Evolutionary conservation across 2,797 vertebrate genomes (phyloP).

Genomic region (Gorsachius magnificus): DNA sequence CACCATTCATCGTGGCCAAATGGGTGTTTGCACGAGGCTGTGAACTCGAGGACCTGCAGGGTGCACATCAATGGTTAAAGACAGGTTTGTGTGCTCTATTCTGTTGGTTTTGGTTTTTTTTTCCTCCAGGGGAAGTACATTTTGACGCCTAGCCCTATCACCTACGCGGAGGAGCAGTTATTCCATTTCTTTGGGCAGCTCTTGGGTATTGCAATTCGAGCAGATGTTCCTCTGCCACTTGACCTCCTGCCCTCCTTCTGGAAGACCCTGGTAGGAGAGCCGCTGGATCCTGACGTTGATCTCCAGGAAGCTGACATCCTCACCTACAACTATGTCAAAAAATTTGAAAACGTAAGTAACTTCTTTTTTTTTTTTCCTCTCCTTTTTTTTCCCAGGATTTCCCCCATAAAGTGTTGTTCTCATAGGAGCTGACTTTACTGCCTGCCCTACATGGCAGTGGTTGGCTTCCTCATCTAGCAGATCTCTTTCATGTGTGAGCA

Average conservation of each 20-base stretch:
- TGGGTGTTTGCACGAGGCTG: background rate
- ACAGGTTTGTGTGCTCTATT: background rate
- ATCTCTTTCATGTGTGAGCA: background rate
- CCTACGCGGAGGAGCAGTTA: slow-evolving; percentile 94
- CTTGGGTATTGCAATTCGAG: slow-evolving; percentile 93
- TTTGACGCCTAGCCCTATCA: slow-evolving; percentile 92
- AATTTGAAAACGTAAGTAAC: slow-evolving; percentile 89
- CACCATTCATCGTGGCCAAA: rapidly evolving
- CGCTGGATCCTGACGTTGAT: slow-evolving; percentile 87
- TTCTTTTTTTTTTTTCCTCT: no score
- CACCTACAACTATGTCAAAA: slow-evolving; percentile 94
- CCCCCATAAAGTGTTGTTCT: rapidly evolving
- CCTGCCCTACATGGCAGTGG: rapidly evolving
- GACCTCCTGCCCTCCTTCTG: slow-evolving; percentile 95
- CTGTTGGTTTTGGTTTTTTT: background rate
- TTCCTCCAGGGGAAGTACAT: slow-evolving; percentile 89
- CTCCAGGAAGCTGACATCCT: slow-evolving; percentile 94
- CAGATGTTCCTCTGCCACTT: slow-evolving; percentile 93
- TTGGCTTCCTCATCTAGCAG: rapidly evolving
- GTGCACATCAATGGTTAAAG: rapidly evolving
- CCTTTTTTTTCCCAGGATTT: background rate
- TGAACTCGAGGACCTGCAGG: background rate
- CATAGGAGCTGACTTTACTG: background rate
- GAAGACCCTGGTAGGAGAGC: slow-evolving; percentile 92
- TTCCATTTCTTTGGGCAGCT: slow-evolving; percentile 96